Evolutionary conservation across 2,888 invertebrate genomes (phyloP).

Genomic region (Cerastoderma edule): DNA sequence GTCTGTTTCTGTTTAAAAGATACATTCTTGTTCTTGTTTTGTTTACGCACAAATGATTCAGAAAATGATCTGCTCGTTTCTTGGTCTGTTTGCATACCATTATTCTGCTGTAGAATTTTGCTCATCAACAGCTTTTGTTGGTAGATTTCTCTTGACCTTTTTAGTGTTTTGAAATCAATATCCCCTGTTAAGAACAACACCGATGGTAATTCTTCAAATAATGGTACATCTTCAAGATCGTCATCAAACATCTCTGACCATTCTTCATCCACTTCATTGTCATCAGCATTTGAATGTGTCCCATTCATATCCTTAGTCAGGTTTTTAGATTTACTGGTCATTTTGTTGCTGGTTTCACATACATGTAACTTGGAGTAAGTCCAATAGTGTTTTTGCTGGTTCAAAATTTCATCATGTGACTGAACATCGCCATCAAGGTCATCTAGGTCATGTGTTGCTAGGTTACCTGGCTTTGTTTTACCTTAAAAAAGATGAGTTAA

Average conservation of each 20-base stretch:
- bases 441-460: too few relatives aligned
- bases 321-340: too few relatives aligned
- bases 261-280: too few relatives aligned
- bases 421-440: conserved; percentile 1
- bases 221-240: conserved; percentile 35
- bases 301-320: too few relatives aligned
- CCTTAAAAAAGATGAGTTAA: too few relatives aligned
- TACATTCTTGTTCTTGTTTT: conserved; percentile 14
- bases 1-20: background rate
- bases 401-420: background rate
- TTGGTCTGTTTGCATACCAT: background rate
- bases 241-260: conserved; percentile 26
- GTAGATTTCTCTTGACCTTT: background rate
- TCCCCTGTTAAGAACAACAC: conserved; percentile 32
- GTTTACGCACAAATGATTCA: background rate
- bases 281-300: too few relatives aligned
- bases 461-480: too few relatives aligned
- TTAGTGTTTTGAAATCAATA: conserved; percentile 29
- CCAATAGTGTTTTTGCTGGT: too few relatives aligned
- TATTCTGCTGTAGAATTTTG: conserved; percentile 17
- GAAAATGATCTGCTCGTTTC: background rate
- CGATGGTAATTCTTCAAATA: conserved; percentile 39
- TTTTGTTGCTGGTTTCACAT: too few relatives aligned
- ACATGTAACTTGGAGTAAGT: too few relatives aligned
- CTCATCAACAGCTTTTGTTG: background rate